Evolutionary conservation across 2,888 invertebrate species (phyloP).

Genomic region (Ennomos fuscantarius): DNA sequence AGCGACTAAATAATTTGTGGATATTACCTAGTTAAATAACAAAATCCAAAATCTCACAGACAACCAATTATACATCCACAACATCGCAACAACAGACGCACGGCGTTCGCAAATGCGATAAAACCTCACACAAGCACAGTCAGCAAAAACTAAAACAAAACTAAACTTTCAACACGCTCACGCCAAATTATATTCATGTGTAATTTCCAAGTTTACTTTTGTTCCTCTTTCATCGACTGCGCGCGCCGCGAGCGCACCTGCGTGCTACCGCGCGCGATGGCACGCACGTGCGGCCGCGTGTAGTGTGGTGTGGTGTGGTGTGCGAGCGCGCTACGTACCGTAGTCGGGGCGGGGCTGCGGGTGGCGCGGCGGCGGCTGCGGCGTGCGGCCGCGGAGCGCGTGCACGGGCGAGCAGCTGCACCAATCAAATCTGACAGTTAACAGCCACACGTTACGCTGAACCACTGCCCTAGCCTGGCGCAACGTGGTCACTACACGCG

Average conservation of each 20-base stretch:
- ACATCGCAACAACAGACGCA: too few relatives aligned
- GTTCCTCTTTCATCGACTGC: too few relatives aligned
- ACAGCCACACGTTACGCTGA: conserved; percentile 64
- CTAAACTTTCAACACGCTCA: too few relatives aligned
- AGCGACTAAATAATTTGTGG: too few relatives aligned
- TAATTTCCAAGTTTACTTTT: too few relatives aligned
- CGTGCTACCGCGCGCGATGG: conserved; percentile 35
- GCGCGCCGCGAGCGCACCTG: conserved; percentile 28
- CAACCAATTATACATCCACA: too few relatives aligned
- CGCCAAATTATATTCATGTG: too few relatives aligned
- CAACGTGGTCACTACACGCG: not conserved
- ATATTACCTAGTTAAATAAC: too few relatives aligned
- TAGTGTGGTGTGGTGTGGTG: conserved; percentile 16
- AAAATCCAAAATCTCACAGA: too few relatives aligned
- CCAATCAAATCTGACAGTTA: conserved; percentile 80
- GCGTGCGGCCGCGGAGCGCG: conserved; percentile 88
- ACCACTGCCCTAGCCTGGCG: conserved; percentile 10
- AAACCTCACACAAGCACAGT: too few relatives aligned
- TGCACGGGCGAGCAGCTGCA: conserved; percentile 89
- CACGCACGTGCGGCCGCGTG: conserved; percentile 23
- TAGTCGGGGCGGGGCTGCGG: conserved; percentile 93
- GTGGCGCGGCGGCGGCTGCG: conserved; percentile 78
- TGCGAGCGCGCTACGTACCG: conserved; percentile 89
- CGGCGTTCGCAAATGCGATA: too few relatives aligned
- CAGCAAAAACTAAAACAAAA: too few relatives aligned